phyloP scores from a whole-genome alignment of 2,888 invertebrate species.

The Drosophila merina region DNA sequence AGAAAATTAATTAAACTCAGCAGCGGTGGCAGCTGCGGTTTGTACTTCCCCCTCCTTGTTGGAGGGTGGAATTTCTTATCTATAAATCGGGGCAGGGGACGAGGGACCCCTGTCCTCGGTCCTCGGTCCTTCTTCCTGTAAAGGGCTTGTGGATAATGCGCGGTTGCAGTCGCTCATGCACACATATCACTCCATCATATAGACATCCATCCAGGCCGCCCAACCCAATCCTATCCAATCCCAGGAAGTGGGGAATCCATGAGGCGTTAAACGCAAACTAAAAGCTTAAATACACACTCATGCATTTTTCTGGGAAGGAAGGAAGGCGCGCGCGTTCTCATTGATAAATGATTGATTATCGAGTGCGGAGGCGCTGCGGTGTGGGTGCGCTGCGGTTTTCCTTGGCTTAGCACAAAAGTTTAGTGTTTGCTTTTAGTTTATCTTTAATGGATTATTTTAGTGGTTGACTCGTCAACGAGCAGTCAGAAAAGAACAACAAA shows the following conservation, averaged over 20 bases:
- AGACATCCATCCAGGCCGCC: slow-evolving; percentile 30
- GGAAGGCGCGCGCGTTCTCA: slow-evolving; percentile 60
- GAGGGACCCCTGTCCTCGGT: no score
- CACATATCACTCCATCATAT: slow-evolving; percentile 62
- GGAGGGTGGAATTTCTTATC: slow-evolving; percentile 34
- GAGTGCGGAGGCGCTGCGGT: slow-evolving; percentile 25
- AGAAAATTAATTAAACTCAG: slow-evolving; percentile 75
- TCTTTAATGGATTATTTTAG: slow-evolving; percentile 78
- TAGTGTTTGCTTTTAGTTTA: slow-evolving; percentile 77
- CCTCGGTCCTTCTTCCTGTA: not conserved
- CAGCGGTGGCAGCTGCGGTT: slow-evolving; percentile 38
- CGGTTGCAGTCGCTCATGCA: slow-evolving; percentile 42
- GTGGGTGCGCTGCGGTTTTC: slow-evolving; percentile 69
- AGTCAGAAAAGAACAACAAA: slow-evolving; percentile 19
- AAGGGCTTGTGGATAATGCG: slow-evolving; percentile 58
- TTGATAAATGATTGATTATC: slow-evolving; percentile 79
- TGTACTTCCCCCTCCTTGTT: slow-evolving; percentile 3
- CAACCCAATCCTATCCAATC: slow-evolving; percentile 1
- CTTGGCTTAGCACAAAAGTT: slow-evolving; percentile 68
- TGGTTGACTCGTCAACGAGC: slow-evolving; percentile 53
- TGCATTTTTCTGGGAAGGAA: slow-evolving; percentile 39
- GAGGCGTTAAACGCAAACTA: slow-evolving; percentile 79
- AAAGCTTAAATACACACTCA: slow-evolving; percentile 66
- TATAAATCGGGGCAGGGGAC: slow-evolving; percentile 4
- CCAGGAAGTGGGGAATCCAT: slow-evolving; percentile 54